Percentiles rank a stretch among this genome's conserved stretches.
Evolutionary conservation across 2,797 vertebrate genomes (phyloP).

Genomic region (Macrochelys suwanniensis): DNA sequence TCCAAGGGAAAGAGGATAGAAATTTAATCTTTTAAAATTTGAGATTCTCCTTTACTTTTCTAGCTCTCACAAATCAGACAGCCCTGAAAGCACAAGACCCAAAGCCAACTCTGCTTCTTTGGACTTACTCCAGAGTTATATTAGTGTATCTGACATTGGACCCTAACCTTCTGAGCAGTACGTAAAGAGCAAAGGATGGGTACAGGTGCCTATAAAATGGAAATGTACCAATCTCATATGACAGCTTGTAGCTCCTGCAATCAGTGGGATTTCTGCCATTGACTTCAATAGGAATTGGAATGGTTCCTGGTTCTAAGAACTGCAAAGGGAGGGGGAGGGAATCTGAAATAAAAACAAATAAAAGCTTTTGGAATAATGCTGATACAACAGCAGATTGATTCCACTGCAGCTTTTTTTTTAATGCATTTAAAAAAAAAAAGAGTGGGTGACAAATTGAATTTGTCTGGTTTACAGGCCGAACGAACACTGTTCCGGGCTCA

Average conservation of each 20-base stretch:
- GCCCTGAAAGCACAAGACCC: not conserved
- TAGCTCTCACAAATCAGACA: not conserved
- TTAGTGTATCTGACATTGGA: rapidly evolving
- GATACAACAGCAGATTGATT: not conserved
- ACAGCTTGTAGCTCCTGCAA: rapidly evolving
- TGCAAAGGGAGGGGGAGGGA: not conserved
- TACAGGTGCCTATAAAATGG: rapidly evolving
- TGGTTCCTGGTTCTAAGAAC: not conserved
- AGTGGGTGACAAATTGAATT: not conserved
- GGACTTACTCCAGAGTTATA: rapidly evolving
- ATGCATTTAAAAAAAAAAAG: not conserved
- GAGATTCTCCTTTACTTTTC: not conserved
- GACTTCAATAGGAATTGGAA: not conserved
- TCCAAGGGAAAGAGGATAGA: not conserved
- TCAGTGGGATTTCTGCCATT: rapidly evolving
- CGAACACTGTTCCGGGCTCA: rapidly evolving
- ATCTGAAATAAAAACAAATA: not conserved
- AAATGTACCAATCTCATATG: not conserved
- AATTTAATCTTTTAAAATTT: not conserved
- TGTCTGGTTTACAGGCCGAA: rapidly evolving
- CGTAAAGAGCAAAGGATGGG: rapidly evolving
- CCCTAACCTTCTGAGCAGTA: not conserved
- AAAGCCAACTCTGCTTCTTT: not conserved
- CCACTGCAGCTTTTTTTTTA: not conserved
- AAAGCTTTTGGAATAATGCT: not conserved